These are phyloP conservation scores for Scaptomyza hsui DNA, from an alignment of 1,140 invertebrate genomes.

Conservation along the genomic window DNA sequence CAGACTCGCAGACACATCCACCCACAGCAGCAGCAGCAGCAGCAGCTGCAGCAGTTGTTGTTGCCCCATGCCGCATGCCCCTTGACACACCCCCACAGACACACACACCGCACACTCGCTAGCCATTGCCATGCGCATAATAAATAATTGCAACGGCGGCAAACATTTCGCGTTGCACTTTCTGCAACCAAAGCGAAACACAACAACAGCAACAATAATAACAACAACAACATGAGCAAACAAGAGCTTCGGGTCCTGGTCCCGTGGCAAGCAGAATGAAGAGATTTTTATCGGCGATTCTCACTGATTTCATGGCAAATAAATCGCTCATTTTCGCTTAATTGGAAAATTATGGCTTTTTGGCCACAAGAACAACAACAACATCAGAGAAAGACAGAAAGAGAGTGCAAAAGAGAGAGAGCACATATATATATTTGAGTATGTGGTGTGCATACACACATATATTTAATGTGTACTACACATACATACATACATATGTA, in stretches of 20 bases:
- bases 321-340: conserved; percentile 84
- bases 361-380: conserved; percentile 49
- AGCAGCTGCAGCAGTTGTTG: conserved; percentile 25
- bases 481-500: conserved; percentile 1
- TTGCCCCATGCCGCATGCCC: conserved; percentile 13
- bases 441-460: neutral
- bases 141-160: conserved; percentile 79
- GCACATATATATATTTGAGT: neutral
- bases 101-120: conserved; percentile 25
- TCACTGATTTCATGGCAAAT: conserved; percentile 84
- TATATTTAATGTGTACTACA: neutral
- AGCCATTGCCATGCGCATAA: conserved; percentile 59
- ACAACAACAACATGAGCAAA: conserved; percentile 30
- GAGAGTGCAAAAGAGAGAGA: neutral
- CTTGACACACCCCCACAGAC: conserved; percentile 18
- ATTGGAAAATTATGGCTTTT: conserved; percentile 84
- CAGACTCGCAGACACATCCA: conserved; percentile 32
- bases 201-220: conserved; percentile 45
- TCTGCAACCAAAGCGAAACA: conserved; percentile 78
- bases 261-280: conserved; percentile 72
- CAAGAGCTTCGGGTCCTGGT: conserved; percentile 35
- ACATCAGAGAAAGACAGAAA: neutral
- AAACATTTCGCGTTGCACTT: conserved; percentile 78
- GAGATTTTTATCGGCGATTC: conserved; percentile 84
- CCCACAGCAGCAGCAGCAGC: conserved; percentile 55